Evolutionary conservation across 2,113 vertebrate species (phyloP).

Genomic region (Thalassarche chlororhynchos): DNA sequence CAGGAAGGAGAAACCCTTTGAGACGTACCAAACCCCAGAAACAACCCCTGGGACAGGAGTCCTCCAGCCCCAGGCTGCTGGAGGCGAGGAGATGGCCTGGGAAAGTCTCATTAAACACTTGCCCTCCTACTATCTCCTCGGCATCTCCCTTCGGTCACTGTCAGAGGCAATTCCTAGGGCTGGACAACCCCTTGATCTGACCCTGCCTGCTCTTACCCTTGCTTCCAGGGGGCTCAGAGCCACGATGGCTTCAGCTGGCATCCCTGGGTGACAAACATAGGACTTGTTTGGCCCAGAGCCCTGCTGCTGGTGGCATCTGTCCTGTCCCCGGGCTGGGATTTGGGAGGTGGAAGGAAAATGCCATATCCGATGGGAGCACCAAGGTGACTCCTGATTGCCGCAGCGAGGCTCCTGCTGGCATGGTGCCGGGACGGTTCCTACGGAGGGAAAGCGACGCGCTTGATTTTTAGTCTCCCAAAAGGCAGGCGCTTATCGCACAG

Average conservation of each 20-base stretch:
- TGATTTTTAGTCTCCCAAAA: slow-evolving; percentile 7
- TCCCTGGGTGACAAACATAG: neutral
- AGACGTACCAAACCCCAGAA: neutral
- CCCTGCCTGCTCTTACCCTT: neutral
- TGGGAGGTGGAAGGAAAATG: neutral
- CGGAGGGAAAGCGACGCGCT: rapidly evolving
- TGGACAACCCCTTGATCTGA: neutral
- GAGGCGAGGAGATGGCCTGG: neutral
- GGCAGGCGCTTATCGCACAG: neutral
- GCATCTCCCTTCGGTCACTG: neutral
- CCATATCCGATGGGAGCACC: neutral
- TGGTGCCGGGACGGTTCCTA: neutral
- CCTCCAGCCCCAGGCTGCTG: neutral
- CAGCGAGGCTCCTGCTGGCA: rapidly evolving
- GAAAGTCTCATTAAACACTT: neutral
- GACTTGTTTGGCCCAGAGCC: neutral
- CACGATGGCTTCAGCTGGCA: rapidly evolving
- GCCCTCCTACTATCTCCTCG: neutral
- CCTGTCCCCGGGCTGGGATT: neutral
- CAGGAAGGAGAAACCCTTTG: neutral
- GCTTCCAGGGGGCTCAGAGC: neutral
- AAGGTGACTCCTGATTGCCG: neutral
- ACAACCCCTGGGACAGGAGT: neutral
- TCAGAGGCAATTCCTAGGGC: neutral
- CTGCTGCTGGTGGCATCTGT: neutral